These are phyloP conservation scores for Pedionomus torquatus DNA, from an alignment of 2,113 vertebrate species.

Conservation along the genomic window DNA sequence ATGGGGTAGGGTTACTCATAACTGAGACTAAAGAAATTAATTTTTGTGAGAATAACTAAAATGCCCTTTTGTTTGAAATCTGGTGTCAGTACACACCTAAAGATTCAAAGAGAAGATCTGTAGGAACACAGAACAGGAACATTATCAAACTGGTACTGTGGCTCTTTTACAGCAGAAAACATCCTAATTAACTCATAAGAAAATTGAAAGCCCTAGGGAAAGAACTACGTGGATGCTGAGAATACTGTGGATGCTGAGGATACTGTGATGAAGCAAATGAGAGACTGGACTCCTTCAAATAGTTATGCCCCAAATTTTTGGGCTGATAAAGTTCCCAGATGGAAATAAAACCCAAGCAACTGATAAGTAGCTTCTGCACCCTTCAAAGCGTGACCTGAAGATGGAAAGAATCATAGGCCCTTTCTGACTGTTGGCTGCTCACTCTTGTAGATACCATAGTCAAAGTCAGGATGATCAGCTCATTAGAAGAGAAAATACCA, in stretches of 20 bases:
- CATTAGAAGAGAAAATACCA: not conserved
- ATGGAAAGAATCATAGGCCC: not conserved
- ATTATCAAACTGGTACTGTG: not conserved
- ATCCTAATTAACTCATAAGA: not conserved
- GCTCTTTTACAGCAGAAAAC: not conserved
- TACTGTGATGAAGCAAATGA: not conserved
- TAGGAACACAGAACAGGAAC: not conserved
- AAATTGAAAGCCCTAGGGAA: not conserved
- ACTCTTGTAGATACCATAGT: accelerated
- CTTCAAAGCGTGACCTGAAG: not conserved
- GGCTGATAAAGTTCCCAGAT: not conserved
- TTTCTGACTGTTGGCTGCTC: not conserved
- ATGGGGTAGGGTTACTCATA: not conserved
- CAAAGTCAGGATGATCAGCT: not conserved
- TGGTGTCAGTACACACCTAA: not conserved
- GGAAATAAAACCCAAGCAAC: not conserved
- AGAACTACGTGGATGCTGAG: not conserved
- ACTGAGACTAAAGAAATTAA: not conserved
- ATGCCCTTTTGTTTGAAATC: not conserved
- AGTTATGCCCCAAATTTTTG: not conserved
- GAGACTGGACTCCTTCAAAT: not conserved
- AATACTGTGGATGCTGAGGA: too few relatives aligned
- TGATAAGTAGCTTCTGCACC: not conserved
- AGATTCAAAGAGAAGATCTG: not conserved
- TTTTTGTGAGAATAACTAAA: not conserved